Evolutionary conservation across 2,797 vertebrate species (phyloP), one percentile per base, ranked within the genome.

Genomic region (Menidia menidia): DNA sequence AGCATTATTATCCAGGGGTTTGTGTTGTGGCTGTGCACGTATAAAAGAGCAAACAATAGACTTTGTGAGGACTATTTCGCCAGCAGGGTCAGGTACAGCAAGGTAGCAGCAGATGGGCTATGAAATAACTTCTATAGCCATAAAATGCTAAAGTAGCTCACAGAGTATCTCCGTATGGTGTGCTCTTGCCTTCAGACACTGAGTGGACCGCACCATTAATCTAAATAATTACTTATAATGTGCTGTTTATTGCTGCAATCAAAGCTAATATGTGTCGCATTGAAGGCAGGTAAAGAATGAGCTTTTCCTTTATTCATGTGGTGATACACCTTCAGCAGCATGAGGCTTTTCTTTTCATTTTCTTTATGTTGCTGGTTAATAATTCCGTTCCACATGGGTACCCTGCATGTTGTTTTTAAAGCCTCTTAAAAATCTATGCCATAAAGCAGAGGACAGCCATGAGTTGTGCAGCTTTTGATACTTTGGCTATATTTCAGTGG

Each of bases 31-130:
- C 74, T 44, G 66, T 71, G 75, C 73, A 35, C 62, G 65, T 59
- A 71, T 68, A 68, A 81, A 73, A 69, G 50, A 79, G 52, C 61
- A 84, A 88, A 87, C 85, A 87, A 87, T 78, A 56, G 77, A 42
- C 52, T 74, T 70, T 76, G 71, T 51, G 61, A 50, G 73, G 73
- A 61, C 60, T 68, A 48, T 59, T 73, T 83, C 58, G 59, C 55
- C 30, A 42, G 30, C 31, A 60, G 69, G 70, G 75, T 80, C 87
- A 73, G 75, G 70, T 52, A 73, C 76, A 76, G 76, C 65, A 47
- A 77, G 71, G 64, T 43, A 45, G 39, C 71, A 54, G 78, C 81
- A 86, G 84, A 83, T 86, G 81, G 81, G 64, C 66, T 67, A 64
- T 81, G 75, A 81, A 86, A 84, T 73, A 68, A 10, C n/a, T 62